Base-by-base conservation (phyloP, 1,140 invertebrate genomes). In the Cydia splendana region DNA sequence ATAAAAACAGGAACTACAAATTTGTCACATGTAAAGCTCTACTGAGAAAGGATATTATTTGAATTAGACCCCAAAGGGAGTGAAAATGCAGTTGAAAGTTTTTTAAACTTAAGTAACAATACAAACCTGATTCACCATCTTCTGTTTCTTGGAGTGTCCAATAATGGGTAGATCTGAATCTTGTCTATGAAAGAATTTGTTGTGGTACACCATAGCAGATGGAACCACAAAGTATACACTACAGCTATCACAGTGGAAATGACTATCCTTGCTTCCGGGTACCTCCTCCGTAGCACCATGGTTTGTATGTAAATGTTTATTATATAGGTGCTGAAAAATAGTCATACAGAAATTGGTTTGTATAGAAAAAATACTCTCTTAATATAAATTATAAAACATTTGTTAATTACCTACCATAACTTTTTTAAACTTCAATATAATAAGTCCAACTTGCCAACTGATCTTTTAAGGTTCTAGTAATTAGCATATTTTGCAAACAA, bases 161-260 rank as follows among this genome's bases (percentile, higher is more conserved):
- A 91, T 78, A 65, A 81, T 71, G 10, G 85, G 85, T 48, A 91
- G 28, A 45, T 93, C 91, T 38, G 83, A 85, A 10, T 91, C 93
- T 82, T 95, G 93, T 87, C 95, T 92, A 82, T 96, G 95, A 80
- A 95, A 94, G 51, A 95, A 96, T 81, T 94, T 95, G 80, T 94
- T 93, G 80, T 96, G 95, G 87, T 95, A 95, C 77, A 94, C 84
- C 83, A 95, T 92, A n/a, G 95, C 95, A 71, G 93, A 92, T n/a
- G 92, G 81, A 65, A 94, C 93, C 84, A 94, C 94, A 84, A 96
- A 96, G 75, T 93, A 84, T 65, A 94, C 94, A 78, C 94, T 89
- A 83, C 95, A 96, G 34, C 94, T 91, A 77, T 94, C 91, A 82
- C 95, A 96, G n/a, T 93, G 91, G 62, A 94, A 94, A 24, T 87